Percentiles rank a stretch among this genome's conserved stretches.
phyloP scores from a whole-genome alignment of 2,888 invertebrate species.

The Drosophila subquinaria region DNA sequence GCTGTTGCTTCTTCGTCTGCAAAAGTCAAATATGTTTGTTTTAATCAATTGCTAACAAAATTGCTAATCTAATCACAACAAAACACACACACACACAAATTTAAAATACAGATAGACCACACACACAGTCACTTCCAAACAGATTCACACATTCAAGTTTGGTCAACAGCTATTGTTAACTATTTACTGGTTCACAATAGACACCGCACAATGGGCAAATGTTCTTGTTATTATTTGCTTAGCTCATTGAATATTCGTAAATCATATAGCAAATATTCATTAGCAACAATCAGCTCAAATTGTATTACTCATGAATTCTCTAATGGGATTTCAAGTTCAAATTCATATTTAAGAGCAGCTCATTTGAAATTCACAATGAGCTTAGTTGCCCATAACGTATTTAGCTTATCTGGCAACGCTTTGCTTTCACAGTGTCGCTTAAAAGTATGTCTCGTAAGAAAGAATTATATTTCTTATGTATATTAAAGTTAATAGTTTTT shows the following conservation, averaged over 20 bases:
- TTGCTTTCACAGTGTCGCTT: neutral
- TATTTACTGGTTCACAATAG: constrained; percentile 12
- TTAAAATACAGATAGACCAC: constrained; percentile 13
- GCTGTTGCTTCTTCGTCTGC: constrained; percentile 73
- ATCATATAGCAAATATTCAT: constrained; percentile 14
- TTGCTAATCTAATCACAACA: constrained; percentile 57
- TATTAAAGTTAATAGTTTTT: no score
- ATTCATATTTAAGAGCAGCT: constrained; percentile 40
- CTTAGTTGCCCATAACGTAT: neutral
- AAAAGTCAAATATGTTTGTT: constrained; percentile 39
- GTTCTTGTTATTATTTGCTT: constrained; percentile 31
- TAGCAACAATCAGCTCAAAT: constrained; percentile 5
- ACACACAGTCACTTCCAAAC: neutral
- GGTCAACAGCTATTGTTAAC: constrained; percentile 31
- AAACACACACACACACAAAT: constrained; percentile 8
- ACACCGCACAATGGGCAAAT: constrained; percentile 11
- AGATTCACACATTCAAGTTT: constrained; percentile 7
- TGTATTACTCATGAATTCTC: constrained; percentile 41
- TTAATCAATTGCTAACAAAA: constrained; percentile 34
- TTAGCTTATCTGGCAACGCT: constrained; percentile 8
- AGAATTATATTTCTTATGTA: no score
- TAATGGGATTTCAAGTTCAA: constrained; percentile 70
- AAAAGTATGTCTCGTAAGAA: neutral
- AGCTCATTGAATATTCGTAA: constrained; percentile 45
- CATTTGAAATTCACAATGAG: constrained; percentile 8